These are phyloP conservation scores for Oophaga sylvatica DNA, from an alignment of 2,797 vertebrate genomes.

Conservation along the genomic window DNA sequence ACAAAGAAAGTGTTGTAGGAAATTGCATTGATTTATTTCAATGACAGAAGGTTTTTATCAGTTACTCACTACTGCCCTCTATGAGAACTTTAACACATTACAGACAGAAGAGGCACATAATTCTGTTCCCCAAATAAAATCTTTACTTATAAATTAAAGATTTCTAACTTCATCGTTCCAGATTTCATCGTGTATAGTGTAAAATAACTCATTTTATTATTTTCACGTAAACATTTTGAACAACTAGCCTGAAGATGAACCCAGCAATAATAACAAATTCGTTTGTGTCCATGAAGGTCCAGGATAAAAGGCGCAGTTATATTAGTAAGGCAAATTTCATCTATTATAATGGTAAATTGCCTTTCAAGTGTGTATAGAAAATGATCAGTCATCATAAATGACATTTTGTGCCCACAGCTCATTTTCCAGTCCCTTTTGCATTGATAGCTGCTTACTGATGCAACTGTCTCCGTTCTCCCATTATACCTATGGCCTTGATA, in stretches of 20 bases:
- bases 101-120: background rate
- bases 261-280: background rate
- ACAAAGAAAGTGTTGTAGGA: background rate
- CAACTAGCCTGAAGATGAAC: background rate
- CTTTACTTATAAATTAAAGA: background rate
- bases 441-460: conserved; percentile 52
- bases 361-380: conserved; percentile 43
- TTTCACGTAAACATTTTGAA: conserved; percentile 6
- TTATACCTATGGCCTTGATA: conserved; percentile 49
- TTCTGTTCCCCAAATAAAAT: background rate
- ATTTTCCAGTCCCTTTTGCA: conserved; percentile 50
- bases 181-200: background rate
- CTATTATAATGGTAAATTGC: conserved; percentile 50
- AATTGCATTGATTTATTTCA: background rate
- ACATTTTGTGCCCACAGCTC: conserved; percentile 51
- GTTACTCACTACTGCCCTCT: background rate
- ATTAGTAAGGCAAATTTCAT: conserved; percentile 49
- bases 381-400: conserved; percentile 54
- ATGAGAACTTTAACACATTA: background rate
- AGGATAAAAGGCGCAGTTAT: conserved; percentile 30
- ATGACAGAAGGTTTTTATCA: background rate
- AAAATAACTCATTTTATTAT: background rate
- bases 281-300: conserved; percentile 22
- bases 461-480: conserved; percentile 42
- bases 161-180: background rate